A percentile compares a stretch with the other conserved stretches of the same genome.
These are phyloP conservation scores for Echinarachnius parma DNA, from an alignment of 53 echinoderm and acorn worm genomes.

Conservation along the genomic window DNA sequence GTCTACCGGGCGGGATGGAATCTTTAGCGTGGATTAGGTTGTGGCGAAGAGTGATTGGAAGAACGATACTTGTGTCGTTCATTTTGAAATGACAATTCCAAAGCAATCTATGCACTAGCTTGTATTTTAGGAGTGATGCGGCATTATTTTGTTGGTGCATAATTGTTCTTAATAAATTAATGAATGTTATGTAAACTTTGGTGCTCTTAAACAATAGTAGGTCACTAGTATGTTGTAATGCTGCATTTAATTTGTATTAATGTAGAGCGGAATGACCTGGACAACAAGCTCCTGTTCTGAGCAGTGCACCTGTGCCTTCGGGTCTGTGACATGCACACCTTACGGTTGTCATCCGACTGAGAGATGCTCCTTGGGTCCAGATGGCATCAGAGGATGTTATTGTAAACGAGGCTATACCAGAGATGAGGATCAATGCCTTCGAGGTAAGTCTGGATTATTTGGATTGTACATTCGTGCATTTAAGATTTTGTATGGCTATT, in stretches of 20 bases:
- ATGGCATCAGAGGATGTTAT: slow-evolving; percentile 46
- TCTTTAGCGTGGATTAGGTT: no score
- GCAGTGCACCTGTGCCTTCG: slow-evolving; percentile 23
- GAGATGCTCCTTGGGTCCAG: slow-evolving; percentile 25
- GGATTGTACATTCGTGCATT: no score
- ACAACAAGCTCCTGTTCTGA: slow-evolving; percentile 37
- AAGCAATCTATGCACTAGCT: no score
- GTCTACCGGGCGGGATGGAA: no score
- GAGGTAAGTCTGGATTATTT: not conserved
- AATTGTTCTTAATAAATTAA: not conserved
- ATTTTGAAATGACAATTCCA: no score
- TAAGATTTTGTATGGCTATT: no score
- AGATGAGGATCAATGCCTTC: slow-evolving; percentile 20
- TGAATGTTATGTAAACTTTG: no score
- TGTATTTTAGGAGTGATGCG: no score
- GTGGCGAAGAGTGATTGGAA: not conserved
- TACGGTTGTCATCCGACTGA: slow-evolving; percentile 33
- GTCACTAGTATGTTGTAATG: no score
- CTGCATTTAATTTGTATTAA: no score
- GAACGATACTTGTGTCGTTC: no score
- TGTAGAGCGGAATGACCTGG: slow-evolving; percentile 48
- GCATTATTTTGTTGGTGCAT: not conserved
- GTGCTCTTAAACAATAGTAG: no score
- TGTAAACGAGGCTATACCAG: slow-evolving; percentile 19
- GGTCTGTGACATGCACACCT: slow-evolving; percentile 1